Conservation (phyloP, 2,113 vertebrate species). For the Gracilinanus agilis region DNA sequence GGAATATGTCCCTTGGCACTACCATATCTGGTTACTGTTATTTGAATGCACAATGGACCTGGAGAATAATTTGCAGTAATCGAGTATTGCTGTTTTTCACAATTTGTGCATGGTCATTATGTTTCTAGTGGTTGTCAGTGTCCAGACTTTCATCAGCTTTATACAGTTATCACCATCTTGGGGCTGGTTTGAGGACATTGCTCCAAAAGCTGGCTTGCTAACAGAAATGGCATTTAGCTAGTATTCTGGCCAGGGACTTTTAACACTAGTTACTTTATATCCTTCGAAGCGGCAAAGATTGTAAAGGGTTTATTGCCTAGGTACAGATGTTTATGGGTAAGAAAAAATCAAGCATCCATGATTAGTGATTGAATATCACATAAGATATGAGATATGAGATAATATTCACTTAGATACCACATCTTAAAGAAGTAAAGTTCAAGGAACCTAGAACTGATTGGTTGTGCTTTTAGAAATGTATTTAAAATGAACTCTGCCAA, state of each 20-base stretch:
- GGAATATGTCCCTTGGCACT: background rate
- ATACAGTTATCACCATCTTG: background rate
- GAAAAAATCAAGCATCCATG: background rate
- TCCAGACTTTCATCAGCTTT: slow-evolving; percentile 29
- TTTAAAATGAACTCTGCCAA: background rate
- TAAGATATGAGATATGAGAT: background rate
- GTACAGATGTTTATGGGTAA: background rate
- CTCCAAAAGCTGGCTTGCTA: slow-evolving; percentile 12
- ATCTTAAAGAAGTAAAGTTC: background rate
- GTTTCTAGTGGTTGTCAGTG: background rate
- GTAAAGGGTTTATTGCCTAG: slow-evolving; percentile 10
- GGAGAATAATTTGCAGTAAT: background rate
- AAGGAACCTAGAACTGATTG: background rate
- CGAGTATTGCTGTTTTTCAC: background rate
- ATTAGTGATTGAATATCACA: background rate
- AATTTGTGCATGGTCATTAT: slow-evolving; percentile 12
- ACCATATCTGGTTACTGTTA: background rate
- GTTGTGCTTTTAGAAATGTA: background rate
- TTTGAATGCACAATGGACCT: background rate
- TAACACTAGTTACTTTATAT: background rate
- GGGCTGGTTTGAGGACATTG: slow-evolving; percentile 36
- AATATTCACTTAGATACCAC: background rate
- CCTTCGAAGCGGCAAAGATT: background rate
- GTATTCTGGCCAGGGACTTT: background rate
- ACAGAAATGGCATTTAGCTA: background rate